Evolutionary conservation across 2,888 invertebrate genomes (phyloP).

Genomic region (Scaptomyza reducta): DNA sequence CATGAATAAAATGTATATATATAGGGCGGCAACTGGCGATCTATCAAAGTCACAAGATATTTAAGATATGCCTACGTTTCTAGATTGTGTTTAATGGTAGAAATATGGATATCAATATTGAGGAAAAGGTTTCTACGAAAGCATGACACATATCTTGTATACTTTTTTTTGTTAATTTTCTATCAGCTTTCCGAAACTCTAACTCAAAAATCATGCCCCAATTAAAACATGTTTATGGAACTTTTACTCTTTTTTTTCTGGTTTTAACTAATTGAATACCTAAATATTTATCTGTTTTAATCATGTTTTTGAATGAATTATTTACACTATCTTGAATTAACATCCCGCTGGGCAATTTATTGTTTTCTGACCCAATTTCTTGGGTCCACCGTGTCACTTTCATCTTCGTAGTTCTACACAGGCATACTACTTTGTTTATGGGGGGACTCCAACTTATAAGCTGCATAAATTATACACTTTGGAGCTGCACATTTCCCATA

Average conservation of each 20-base stretch:
- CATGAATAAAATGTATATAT: conserved; percentile 14
- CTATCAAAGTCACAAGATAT: conserved; percentile 63
- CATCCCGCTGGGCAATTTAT: conserved; percentile 16
- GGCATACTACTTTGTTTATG: background rate
- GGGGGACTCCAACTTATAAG: conserved; percentile 2
- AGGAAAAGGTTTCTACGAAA: no score
- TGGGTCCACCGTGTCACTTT: conserved; percentile 43
- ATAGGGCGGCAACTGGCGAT: conserved; percentile 24
- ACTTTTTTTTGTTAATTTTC: background rate
- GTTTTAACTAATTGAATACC: conserved; percentile 24
- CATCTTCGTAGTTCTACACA: conserved; percentile 28
- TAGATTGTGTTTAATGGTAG: no score
- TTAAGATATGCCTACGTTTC: conserved; percentile 16
- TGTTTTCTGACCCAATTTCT: conserved; percentile 41
- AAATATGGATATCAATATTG: no score
- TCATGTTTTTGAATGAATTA: conserved; percentile 12
- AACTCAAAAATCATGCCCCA: conserved; percentile 3
- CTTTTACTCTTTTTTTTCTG: conserved; percentile 4
- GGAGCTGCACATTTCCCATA: conserved; percentile 28
- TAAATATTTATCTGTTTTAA: conserved; percentile 18
- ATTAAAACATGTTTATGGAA: conserved; percentile 17
- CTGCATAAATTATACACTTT: conserved; percentile 53
- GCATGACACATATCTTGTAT: no score
- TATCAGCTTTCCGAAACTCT: background rate
- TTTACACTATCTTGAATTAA: conserved; percentile 8